These are phyloP conservation scores for Sardina pilchardus DNA, from an alignment of 2,113 vertebrate genomes.

Conservation along the genomic window DNA sequence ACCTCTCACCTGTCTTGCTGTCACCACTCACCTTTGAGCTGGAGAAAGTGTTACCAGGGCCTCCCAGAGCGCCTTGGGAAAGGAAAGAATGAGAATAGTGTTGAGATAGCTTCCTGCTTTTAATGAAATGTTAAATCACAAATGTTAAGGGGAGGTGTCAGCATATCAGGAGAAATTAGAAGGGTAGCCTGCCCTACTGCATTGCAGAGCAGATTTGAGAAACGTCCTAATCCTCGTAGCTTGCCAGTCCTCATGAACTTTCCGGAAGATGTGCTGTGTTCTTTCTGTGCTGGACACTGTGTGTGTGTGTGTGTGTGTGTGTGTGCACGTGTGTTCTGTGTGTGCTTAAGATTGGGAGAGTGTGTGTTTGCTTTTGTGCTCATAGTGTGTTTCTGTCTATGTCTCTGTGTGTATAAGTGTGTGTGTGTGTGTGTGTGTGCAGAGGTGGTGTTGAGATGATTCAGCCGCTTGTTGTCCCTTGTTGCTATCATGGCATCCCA, in stretches of 20 bases:
- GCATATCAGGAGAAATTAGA: neutral
- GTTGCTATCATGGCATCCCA: constrained; percentile 26
- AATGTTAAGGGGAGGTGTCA: neutral
- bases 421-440: neutral
- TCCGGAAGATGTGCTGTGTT: neutral
- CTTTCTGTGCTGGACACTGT: neutral
- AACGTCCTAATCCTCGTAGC: neutral
- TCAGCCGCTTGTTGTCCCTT: neutral
- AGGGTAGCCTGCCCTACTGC: too few relatives aligned
- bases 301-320: neutral
- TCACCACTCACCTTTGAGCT: neutral
- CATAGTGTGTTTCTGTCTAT: constrained; percentile 25
- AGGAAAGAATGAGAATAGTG: neutral
- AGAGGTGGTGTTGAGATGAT: neutral
- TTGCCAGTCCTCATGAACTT: neutral
- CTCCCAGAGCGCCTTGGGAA: neutral
- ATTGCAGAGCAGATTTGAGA: neutral
- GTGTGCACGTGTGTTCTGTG: neutral
- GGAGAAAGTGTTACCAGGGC: neutral
- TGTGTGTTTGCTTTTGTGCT: neutral
- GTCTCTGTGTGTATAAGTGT: neutral
- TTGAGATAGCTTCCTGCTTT: neutral
- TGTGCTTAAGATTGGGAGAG: neutral
- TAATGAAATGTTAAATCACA: neutral
- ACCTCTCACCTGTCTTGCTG: neutral